Evolutionary conservation across 2,113 vertebrate genomes (phyloP).

Genomic region (Emydura subglobosa): DNA sequence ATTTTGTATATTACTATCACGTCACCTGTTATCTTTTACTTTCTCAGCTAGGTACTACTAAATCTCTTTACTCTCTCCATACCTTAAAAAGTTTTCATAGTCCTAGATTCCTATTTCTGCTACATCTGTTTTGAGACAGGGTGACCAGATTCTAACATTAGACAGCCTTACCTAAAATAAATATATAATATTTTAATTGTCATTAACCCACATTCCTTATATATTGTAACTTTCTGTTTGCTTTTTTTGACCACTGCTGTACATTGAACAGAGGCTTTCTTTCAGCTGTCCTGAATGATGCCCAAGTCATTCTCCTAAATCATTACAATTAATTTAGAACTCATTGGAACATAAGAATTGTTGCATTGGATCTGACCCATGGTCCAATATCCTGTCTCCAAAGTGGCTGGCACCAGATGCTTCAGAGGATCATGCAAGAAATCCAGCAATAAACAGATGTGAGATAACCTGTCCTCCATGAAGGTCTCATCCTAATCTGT

Average conservation of each 20-base stretch:
- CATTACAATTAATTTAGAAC: not conserved
- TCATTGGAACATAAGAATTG: fast-evolving
- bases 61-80: not conserved
- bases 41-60: too few relatives aligned
- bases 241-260: not conserved
- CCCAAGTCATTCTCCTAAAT: not conserved
- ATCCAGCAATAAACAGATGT: fast-evolving
- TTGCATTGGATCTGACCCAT: too few relatives aligned
- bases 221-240: not conserved
- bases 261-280: not conserved
- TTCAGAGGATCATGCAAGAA: not conserved
- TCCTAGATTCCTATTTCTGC: not conserved
- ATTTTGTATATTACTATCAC: not conserved
- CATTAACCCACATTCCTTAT: not conserved
- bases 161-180: not conserved
- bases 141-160: not conserved
- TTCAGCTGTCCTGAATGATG: not conserved
- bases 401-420: fast-evolving
- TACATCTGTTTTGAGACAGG: not conserved
- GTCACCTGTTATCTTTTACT: too few relatives aligned
- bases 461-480: not conserved
- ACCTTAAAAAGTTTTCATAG: not conserved
- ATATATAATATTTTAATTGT: not conserved
- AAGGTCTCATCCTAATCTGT: not conserved
- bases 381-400: fast-evolving